Base-by-base conservation (phyloP, 2,797 vertebrate species). In the Graptemys geographica region DNA sequence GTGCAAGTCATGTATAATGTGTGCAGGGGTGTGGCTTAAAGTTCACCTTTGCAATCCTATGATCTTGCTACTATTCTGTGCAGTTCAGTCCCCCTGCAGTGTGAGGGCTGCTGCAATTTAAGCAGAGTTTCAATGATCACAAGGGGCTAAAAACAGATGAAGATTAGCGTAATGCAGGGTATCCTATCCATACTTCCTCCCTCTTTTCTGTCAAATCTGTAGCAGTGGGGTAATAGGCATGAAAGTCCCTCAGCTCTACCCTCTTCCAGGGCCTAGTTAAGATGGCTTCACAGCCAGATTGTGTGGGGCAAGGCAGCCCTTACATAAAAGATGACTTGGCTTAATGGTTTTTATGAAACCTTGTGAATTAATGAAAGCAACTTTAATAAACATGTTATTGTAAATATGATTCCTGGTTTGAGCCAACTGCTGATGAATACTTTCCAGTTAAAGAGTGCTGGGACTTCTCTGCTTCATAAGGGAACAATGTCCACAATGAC, bases 351-450 rank as follows among this genome's bases (percentile, higher is more conserved):
- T 93, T 84, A 94, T 79, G 0, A 86, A 62, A 65, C 80, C 44
- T 89, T 93, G 88, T 33, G 10, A 95, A 90, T 93, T 82, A 87
- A 88, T 88, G 37, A 25, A 37, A 91, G 57, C 91, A 93, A n/a
- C 44, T 91, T 74, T 62, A 96, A 96, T 96, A 96, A 96, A 97
- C 23, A 18, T 83, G 2, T 78, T 92, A 90, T 57, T 95, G 89
- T 27, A 91, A 27, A 16, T 83, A 3, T 11, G 49, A 93, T 78
- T 96, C 88, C 72, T 87, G 27, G 23, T 87, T 57, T 96, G 23
- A 59, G 62, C 81, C 78, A 94, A 27, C 92, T 94, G 80, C 33
- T 91, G 47, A 27, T 76, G 13, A 72, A 88, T 25, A 49, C 62
- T 57, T 87, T 85, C 37, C 78, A 82, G 10, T 69, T 90, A 80